Conservation (phyloP, 1,140 invertebrate species). For the Pseudoatta argentina region DNA sequence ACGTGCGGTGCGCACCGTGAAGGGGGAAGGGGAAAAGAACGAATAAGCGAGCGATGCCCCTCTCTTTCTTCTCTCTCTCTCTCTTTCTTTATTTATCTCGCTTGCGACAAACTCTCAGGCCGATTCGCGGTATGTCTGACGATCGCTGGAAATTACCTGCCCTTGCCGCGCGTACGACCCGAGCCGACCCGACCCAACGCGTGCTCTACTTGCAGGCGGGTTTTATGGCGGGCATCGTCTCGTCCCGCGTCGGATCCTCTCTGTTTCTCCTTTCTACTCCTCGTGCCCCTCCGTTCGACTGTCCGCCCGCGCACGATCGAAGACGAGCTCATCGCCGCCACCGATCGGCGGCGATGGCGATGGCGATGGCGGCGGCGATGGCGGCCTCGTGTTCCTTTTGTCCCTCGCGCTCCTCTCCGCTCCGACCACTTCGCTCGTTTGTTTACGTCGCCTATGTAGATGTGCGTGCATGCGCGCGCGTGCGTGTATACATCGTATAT, state of each 20-base stretch:
- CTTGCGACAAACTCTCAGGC: conserved; percentile 68
- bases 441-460: conserved; percentile 63
- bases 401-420: conserved; percentile 20
- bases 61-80: neutral
- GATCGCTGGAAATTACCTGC: conserved; percentile 73
- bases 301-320: conserved; percentile 46
- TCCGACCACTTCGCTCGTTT: conserved; percentile 60
- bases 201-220: conserved; percentile 70
- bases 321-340: conserved; percentile 49
- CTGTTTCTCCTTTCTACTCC: neutral
- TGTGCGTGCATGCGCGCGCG: neutral
- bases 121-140: conserved; percentile 73
- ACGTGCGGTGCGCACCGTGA: neutral
- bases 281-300: conserved; percentile 45
- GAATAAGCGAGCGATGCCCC: conserved; percentile 42
- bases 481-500: neutral
- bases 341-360: conserved; percentile 23
- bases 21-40: neutral
- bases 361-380: neutral
- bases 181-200: conserved; percentile 52
- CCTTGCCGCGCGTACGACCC: conserved; percentile 52
- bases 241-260: conserved; percentile 41
- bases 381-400: conserved; percentile 44
- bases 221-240: conserved; percentile 63
- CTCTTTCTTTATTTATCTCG: conserved; percentile 8